These are phyloP conservation scores for Lasioglossum albipes DNA, from an alignment of 1,140 invertebrate genomes.

Conservation along the genomic window DNA sequence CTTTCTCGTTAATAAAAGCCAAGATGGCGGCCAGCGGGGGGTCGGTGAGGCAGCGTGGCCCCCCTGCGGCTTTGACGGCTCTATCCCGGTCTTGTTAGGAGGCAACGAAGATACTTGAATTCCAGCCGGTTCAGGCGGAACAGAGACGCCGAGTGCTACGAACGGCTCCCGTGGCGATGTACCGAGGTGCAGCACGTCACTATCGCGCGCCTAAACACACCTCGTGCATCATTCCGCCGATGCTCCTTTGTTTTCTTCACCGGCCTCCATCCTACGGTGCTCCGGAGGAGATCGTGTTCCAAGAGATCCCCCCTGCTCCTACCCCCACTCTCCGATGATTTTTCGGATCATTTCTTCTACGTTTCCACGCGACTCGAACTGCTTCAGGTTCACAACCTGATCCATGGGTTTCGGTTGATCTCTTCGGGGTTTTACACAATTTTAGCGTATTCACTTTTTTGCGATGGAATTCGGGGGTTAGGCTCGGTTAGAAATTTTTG, in stretches of 20 bases:
- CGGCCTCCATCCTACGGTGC: slow-evolving; percentile 1
- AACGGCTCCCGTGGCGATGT: slow-evolving; percentile 77
- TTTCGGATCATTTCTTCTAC: too few relatives aligned
- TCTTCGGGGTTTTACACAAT: too few relatives aligned
- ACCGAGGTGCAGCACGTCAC: slow-evolving; percentile 72
- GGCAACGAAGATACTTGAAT: slow-evolving; percentile 48
- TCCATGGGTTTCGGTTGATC: too few relatives aligned
- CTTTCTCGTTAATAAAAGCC: slow-evolving; percentile 80
- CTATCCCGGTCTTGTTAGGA: slow-evolving; percentile 78
- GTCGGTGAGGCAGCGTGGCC: slow-evolving; percentile 73
- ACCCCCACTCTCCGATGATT: not conserved
- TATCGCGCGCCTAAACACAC: slow-evolving; percentile 80
- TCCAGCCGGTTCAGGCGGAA: slow-evolving; percentile 21
- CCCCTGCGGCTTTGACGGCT: slow-evolving; percentile 80
- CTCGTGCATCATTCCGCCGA: slow-evolving; percentile 77
- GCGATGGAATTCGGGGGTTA: too few relatives aligned
- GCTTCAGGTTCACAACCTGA: too few relatives aligned
- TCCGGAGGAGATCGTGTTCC: slow-evolving; percentile 17
- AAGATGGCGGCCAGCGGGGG: slow-evolving; percentile 78
- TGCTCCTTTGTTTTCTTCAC: slow-evolving; percentile 75
- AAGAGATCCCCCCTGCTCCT: not conserved
- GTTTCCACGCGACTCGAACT: too few relatives aligned
- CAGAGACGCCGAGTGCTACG: slow-evolving; percentile 53
- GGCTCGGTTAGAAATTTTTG: too few relatives aligned
- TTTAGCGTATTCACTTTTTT: too few relatives aligned